A percentile compares a stretch with the other conserved stretches of the same genome.
Evolutionary conservation across 2,113 vertebrate genomes (phyloP).

Genomic region (Grammomys dolichurus): DNA sequence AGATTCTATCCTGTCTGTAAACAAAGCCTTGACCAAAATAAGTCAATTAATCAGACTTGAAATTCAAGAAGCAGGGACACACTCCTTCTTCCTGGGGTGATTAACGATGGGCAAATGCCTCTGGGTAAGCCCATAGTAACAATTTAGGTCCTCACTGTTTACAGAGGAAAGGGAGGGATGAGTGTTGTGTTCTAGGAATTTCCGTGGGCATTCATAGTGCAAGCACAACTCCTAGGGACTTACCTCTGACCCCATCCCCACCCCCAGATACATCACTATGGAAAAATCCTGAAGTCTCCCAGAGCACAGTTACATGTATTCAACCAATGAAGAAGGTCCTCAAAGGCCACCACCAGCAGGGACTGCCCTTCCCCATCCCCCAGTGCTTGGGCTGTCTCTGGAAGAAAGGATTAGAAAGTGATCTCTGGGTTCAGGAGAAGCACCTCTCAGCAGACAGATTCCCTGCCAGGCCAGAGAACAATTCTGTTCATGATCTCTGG

Average conservation of each 20-base stretch:
- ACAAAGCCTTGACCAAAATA: background rate
- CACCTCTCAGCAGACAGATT: background rate
- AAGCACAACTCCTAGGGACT: background rate
- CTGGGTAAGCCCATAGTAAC: background rate
- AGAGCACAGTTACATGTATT: background rate
- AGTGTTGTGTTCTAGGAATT: background rate
- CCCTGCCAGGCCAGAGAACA: background rate
- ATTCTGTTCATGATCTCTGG: background rate
- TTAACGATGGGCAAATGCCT: background rate
- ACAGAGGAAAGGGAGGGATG: background rate
- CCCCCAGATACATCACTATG: background rate
- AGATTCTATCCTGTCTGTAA: background rate
- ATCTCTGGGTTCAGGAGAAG: background rate
- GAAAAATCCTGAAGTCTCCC: background rate
- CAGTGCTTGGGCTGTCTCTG: background rate
- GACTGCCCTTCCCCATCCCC: too few species aligned
- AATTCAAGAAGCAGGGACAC: background rate
- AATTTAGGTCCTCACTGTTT: background rate
- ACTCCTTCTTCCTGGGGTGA: too few species aligned
- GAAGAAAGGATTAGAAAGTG: background rate
- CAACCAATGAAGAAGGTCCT: background rate
- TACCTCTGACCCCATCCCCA: background rate
- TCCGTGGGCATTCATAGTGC: background rate
- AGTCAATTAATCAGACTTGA: background rate
- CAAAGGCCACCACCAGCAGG: background rate